Evolutionary conservation across 2,888 invertebrate genomes (phyloP).

Genomic region (Nomada lathburiana): DNA sequence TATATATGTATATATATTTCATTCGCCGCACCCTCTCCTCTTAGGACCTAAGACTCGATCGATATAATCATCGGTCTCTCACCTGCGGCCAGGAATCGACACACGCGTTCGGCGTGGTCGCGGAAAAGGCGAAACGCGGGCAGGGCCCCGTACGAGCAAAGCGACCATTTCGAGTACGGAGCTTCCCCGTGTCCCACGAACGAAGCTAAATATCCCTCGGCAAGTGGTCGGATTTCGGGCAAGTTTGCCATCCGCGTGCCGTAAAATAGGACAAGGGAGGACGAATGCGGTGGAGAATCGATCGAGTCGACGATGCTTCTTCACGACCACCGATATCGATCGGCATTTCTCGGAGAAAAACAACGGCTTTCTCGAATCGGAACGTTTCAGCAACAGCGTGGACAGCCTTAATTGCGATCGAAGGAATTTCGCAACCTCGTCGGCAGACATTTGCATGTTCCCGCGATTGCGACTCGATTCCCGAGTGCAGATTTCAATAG

Average conservation of each 20-base stretch:
- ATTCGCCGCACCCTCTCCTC: constrained; percentile 23
- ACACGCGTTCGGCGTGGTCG: constrained; percentile 45
- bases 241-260: background rate
- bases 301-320: background rate
- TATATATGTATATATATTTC: constrained; percentile 1
- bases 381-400: constrained; percentile 25
- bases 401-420: constrained; percentile 52
- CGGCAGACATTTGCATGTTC: constrained; percentile 56
- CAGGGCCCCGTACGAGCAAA: constrained; percentile 11
- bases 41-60: constrained; percentile 75
- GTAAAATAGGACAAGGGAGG: background rate
- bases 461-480: constrained; percentile 66
- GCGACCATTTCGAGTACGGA: background rate
- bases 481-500: constrained; percentile 63
- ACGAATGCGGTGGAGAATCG: background rate
- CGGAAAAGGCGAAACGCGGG: constrained; percentile 55
- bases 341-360: constrained; percentile 4
- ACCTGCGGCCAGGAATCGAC: constrained; percentile 77
- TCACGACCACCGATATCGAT: constrained; percentile 25
- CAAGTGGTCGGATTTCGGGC: background rate
- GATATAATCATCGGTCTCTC: constrained; percentile 82
- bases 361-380: constrained; percentile 18
- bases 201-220: background rate
- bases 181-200: background rate
- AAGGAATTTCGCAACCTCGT: constrained; percentile 45